These are phyloP conservation scores for Steatocranus sp. DNA, from an alignment of 2,797 vertebrate species.

Conservation along the genomic window DNA sequence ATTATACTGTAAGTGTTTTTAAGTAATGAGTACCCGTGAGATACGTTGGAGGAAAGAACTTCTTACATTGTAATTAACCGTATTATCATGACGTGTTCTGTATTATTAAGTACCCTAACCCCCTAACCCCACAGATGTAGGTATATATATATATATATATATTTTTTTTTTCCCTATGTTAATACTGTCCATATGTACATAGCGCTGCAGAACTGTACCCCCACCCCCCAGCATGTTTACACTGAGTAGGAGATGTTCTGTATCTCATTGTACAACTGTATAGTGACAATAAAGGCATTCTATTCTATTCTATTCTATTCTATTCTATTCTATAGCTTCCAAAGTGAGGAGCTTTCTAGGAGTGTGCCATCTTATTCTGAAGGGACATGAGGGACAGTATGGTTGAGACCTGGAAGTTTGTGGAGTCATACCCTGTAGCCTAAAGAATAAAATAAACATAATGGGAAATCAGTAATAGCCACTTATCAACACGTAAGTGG, in stretches of 20 bases:
- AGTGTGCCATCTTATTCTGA: neutral
- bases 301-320: neutral
- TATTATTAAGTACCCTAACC: neutral
- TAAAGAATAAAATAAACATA: neutral
- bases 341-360: neutral
- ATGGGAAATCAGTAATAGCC: neutral
- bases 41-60: neutral
- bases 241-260: too few species aligned
- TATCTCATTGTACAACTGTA: neutral
- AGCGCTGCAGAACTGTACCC: too few species aligned
- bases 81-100: neutral
- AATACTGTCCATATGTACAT: too few species aligned
- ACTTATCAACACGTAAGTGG: neutral
- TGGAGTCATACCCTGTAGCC: neutral
- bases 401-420: neutral
- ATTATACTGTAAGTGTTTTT: neutral
- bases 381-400: neutral
- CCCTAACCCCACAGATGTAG: neutral
- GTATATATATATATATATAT: too few species aligned
- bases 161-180: too few species aligned
- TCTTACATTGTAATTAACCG: neutral
- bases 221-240: rapidly evolving
- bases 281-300: neutral
- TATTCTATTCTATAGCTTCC: neutral
- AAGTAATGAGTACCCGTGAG: neutral